These are phyloP conservation scores for Operophtera brumata DNA, from an alignment of 2,888 invertebrate genomes.

Conservation along the genomic window DNA sequence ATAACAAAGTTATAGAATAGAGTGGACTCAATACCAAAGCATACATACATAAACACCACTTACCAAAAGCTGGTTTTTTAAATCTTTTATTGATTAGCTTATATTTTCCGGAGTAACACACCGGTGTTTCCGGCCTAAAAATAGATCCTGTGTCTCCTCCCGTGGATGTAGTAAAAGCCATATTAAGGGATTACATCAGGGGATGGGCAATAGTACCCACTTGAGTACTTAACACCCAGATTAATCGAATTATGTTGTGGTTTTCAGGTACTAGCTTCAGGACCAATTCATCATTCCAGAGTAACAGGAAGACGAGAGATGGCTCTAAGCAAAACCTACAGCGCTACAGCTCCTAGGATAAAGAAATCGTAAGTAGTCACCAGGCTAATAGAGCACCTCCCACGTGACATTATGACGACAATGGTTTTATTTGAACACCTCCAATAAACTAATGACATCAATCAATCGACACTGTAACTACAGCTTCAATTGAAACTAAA, in stretches of 20 bases:
- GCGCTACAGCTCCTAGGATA: slow-evolving; percentile 91
- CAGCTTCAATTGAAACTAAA: slow-evolving; percentile 18
- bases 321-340: slow-evolving; percentile 82
- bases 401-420: not conserved
- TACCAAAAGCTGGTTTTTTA: too few relatives aligned
- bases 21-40: too few relatives aligned
- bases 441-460: slow-evolving; percentile 10
- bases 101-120: too few relatives aligned
- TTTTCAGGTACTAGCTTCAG: slow-evolving; percentile 67
- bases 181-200: too few relatives aligned
- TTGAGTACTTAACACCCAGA: not conserved
- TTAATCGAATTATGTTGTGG: not conserved
- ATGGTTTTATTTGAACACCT: slow-evolving; percentile 4
- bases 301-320: slow-evolving; percentile 84
- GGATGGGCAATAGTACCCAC: too few relatives aligned
- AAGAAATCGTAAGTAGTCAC: slow-evolving; percentile 88
- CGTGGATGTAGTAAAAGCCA: too few relatives aligned
- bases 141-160: too few relatives aligned
- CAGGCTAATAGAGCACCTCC: not conserved
- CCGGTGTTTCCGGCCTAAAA: too few relatives aligned
- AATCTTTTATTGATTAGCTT: too few relatives aligned
- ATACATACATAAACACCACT: too few relatives aligned
- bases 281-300: slow-evolving; percentile 76
- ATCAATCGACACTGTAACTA: slow-evolving; percentile 19
- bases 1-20: too few relatives aligned